Evolutionary conservation across 2,797 vertebrate genomes (phyloP), one percentile per base, ranked within the genome.

Genomic region (Coluber constrictor): DNA sequence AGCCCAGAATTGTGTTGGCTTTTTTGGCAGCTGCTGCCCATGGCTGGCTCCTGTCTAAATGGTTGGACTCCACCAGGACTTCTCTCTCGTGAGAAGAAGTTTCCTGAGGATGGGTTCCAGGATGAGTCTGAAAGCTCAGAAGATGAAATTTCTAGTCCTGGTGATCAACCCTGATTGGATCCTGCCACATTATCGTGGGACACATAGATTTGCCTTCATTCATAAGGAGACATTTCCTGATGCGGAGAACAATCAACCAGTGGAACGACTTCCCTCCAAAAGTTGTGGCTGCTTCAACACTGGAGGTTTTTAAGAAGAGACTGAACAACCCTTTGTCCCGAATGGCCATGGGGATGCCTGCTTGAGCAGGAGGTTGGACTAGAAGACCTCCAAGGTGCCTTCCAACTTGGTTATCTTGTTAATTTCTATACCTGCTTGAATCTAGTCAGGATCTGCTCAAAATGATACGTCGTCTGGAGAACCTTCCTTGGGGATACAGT

Each of bases 161-260:
- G 15, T 15, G 66, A 70, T 6, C 2, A 0, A 18, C 15, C n/a
- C n/a, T 7, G 66, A 32, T 32, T 7, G 66, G n/a, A 70, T 70
- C 66, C n/a, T 32, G 63, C n/a, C 2, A 70, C 29, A 7, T 32
- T 70, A 2, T 32, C 63, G 2, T 70, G n/a, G 66, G n/a, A 16
- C 2, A 32, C 6, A 2, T n/a, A 3, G 5, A 6, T 32, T 16
- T 0, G 0, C 66, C 15, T 70, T 18, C 5, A 3, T 70, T 32
- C n/a, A 1, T 32, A 70, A 70, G n/a, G 29, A 70, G 13, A 32
- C 2, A 16, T 70, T 16, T 70, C 29, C 63, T 32, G 29, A 5
- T 0, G 0, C 16, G 15, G 63, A 70, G 29, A 3, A 70, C 66
- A 32, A 70, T 32, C 18, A 18, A 70, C 11, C 66, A 32, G 2